Percentiles rank a stretch among this genome's conserved stretches.
phyloP scores from a whole-genome alignment of 2,113 vertebrate species.

The Pao palembangensis region DNA sequence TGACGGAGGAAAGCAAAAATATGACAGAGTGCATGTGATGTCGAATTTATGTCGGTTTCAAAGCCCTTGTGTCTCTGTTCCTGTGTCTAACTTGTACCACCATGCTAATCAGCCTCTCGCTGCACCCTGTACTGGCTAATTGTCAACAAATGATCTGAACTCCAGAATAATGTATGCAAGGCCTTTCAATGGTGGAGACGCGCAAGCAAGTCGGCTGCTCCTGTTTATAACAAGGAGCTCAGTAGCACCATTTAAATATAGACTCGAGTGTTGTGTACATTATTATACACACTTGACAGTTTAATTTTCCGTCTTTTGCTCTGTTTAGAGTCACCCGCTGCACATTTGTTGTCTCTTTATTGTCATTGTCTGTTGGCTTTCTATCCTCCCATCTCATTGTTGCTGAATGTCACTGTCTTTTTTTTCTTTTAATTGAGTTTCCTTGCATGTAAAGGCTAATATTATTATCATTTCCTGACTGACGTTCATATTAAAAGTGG shows the following conservation, averaged over 20 bases:
- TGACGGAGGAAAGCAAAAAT: slow-evolving; percentile 42
- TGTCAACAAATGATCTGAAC: slow-evolving; percentile 74
- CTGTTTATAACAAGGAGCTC: slow-evolving; percentile 61
- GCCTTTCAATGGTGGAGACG: slow-evolving; percentile 46
- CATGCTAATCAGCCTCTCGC: slow-evolving; percentile 70
- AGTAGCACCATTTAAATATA: slow-evolving; percentile 61
- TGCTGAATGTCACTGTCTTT: slow-evolving; percentile 11
- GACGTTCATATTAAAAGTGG: slow-evolving; percentile 60
- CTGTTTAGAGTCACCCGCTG: slow-evolving; percentile 24
- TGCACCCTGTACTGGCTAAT: slow-evolving; percentile 64
- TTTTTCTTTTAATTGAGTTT: slow-evolving; percentile 48
- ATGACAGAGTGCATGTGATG: slow-evolving; percentile 47
- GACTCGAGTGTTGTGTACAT: slow-evolving; percentile 32
- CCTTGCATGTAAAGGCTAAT: slow-evolving; percentile 50
- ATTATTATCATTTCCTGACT: slow-evolving; percentile 55
- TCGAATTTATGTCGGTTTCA: slow-evolving; percentile 66
- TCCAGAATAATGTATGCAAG: slow-evolving; percentile 81
- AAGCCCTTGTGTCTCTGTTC: slow-evolving; percentile 63
- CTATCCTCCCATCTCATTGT: slow-evolving; percentile 10
- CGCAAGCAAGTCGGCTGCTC: slow-evolving; percentile 34
- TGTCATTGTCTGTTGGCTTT: slow-evolving; percentile 9
- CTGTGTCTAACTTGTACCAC: slow-evolving; percentile 60
- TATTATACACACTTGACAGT: slow-evolving; percentile 51
- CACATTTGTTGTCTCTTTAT: slow-evolving; percentile 25
- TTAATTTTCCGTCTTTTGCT: slow-evolving; percentile 18